These are phyloP conservation scores for Onychomys arenicola DNA, from an alignment of 2,797 vertebrate genomes.

Conservation along the genomic window DNA sequence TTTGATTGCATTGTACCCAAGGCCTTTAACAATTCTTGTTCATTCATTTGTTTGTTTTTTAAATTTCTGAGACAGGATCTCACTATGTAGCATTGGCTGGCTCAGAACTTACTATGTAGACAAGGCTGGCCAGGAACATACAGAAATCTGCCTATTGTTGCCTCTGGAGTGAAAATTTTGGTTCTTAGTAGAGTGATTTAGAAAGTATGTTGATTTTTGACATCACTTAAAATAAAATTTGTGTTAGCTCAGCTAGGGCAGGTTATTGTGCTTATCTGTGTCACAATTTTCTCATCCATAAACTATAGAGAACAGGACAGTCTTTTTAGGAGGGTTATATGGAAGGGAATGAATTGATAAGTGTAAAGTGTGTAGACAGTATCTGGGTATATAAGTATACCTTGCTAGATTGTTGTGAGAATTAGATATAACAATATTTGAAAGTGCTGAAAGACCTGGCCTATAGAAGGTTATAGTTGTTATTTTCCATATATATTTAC, in stretches of 20 bases:
- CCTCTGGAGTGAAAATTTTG: neutral
- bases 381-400: neutral
- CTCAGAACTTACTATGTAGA: neutral
- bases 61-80: neutral
- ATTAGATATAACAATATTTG: neutral
- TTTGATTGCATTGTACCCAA: neutral
- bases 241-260: neutral
- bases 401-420: neutral
- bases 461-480: neutral
- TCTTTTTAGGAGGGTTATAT: neutral
- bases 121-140: neutral
- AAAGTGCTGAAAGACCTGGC: neutral
- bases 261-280: neutral
- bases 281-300: neutral
- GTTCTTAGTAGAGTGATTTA: neutral
- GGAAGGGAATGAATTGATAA: neutral
- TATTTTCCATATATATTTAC: constrained; percentile 53
- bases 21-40: neutral
- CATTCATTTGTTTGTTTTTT: neutral
- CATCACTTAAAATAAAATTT: neutral
- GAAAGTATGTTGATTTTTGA: neutral
- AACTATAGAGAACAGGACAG: neutral
- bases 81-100: neutral
- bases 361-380: neutral
- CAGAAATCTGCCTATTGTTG: neutral